phyloP scores from a whole-genome alignment of 1,140 invertebrate genomes.

The Ditylenchus dipsaci region DNA sequence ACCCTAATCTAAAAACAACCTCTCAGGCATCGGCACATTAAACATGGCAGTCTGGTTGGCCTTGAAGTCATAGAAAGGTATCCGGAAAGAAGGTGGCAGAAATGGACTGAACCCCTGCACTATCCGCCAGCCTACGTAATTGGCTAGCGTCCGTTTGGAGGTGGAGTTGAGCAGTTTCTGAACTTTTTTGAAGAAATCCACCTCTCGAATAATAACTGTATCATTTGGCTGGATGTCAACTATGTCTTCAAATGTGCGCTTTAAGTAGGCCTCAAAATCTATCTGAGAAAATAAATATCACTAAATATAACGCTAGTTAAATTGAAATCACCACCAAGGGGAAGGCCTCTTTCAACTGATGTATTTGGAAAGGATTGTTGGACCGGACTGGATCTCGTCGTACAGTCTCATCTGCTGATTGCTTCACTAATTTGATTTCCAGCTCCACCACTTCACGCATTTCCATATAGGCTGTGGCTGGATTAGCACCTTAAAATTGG shows the following conservation, averaged over 20 bases:
- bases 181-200: slow-evolving; percentile 44
- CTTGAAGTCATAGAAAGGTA: slow-evolving; percentile 50
- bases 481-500: slow-evolving; percentile 61
- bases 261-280: slow-evolving; percentile 42
- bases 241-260: slow-evolving; percentile 39
- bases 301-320: too few relatives aligned
- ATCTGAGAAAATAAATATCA: slow-evolving; percentile 26
- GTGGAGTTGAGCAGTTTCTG: slow-evolving; percentile 62
- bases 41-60: slow-evolving; percentile 52
- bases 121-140: slow-evolving; percentile 53
- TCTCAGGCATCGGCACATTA: slow-evolving; percentile 32
- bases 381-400: slow-evolving; percentile 44
- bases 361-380: slow-evolving; percentile 46
- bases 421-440: slow-evolving; percentile 83
- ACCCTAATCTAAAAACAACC: slow-evolving; percentile 5
- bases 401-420: slow-evolving; percentile 48
- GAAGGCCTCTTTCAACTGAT: slow-evolving; percentile 35
- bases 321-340: slow-evolving; percentile 29
- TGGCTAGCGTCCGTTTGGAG: slow-evolving; percentile 63
- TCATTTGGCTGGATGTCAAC: slow-evolving; percentile 40
- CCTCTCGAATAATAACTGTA: slow-evolving; percentile 47
- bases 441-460: slow-evolving; percentile 78
- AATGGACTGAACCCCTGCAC: slow-evolving; percentile 51
- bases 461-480: slow-evolving; percentile 68
- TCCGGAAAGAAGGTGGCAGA: slow-evolving; percentile 38